These are phyloP conservation scores for Nemopilema nomurai DNA, from an alignment of 30 jellyfish, hydroid and myxozoan genomes.

Conservation along the genomic window DNA sequence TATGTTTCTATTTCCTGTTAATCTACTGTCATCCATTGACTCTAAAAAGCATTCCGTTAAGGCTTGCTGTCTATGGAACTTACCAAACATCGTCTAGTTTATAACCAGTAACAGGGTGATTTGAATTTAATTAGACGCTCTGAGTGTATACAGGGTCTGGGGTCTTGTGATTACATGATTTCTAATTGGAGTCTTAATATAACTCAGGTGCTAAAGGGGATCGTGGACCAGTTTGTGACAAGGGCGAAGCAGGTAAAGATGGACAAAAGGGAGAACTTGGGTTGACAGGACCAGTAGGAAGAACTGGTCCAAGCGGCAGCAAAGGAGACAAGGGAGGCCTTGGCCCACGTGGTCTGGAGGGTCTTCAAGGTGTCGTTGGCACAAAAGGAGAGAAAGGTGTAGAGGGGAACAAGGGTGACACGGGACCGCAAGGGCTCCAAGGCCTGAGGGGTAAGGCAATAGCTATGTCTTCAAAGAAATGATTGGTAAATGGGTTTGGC, in stretches of 20 bases:
- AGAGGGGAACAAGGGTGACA: constrained; percentile 29
- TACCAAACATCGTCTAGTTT: no score
- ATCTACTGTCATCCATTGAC: no score
- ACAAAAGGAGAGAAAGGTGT: constrained; percentile 64
- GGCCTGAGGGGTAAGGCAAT: constrained; percentile 33
- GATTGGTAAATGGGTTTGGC: no score
- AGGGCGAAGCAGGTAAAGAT: constrained; percentile 77
- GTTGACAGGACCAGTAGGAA: constrained; percentile 57
- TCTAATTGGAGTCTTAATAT: not conserved
- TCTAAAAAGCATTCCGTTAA: no score
- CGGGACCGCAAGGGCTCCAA: constrained; percentile 24
- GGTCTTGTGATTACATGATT: not conserved
- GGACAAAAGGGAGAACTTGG: constrained; percentile 80
- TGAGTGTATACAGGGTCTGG: not conserved
- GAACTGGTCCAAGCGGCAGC: constrained; percentile 48
- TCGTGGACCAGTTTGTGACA: constrained; percentile 69
- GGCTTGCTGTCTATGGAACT: no score
- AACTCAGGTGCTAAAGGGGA: constrained; percentile 71
- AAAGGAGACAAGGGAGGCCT: constrained; percentile 63
- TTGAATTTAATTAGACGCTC: no score
- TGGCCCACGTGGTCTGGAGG: constrained; percentile 35
- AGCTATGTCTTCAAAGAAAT: not conserved
- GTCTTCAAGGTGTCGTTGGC: constrained; percentile 31
- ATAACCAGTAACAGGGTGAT: no score
- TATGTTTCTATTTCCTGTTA: no score